Evolutionary conservation across 2,797 vertebrate genomes (phyloP).

Genomic region (Bradypus variegatus): DNA sequence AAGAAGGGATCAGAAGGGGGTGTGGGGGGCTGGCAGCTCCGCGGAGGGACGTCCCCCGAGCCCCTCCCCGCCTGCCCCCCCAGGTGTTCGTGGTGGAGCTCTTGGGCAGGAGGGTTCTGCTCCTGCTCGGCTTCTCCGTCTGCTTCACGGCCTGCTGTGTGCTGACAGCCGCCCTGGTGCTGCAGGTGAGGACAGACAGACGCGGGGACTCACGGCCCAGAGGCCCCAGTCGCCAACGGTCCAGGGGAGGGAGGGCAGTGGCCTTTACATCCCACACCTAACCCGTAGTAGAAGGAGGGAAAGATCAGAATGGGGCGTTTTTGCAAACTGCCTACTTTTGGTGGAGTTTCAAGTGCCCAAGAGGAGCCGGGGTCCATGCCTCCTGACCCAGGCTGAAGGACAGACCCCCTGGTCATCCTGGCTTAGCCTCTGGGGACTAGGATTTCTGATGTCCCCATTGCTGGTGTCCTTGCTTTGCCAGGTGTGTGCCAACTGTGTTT

Average conservation of each 20-base stretch:
- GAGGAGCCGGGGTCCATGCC: background rate
- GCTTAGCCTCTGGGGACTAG: background rate
- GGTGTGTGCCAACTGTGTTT: background rate
- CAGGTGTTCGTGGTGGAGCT: conserved; percentile 92
- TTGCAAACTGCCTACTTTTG: background rate
- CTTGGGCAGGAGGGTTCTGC: conserved; percentile 81
- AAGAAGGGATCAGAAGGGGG: background rate
- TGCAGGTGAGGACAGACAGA: conserved; percentile 78
- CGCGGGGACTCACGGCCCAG: accelerated
- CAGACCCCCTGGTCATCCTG: background rate
- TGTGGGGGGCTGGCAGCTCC: background rate
- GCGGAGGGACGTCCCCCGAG: background rate
- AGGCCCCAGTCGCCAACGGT: no score
- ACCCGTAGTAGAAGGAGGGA: accelerated
- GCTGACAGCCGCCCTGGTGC: conserved; percentile 81
- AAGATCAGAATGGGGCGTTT: no score
- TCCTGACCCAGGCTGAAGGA: no score
- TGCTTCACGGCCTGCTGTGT: conserved; percentile 82
- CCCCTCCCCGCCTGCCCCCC: accelerated
- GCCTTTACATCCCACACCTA: background rate
- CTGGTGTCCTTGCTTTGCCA: background rate
- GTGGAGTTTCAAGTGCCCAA: background rate
- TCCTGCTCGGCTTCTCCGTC: conserved; percentile 85
- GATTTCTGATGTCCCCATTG: accelerated
- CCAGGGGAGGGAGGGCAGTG: accelerated